Base-by-base conservation (phyloP, 2,888 invertebrate species). In the Cecidostiba fungosa region DNA sequence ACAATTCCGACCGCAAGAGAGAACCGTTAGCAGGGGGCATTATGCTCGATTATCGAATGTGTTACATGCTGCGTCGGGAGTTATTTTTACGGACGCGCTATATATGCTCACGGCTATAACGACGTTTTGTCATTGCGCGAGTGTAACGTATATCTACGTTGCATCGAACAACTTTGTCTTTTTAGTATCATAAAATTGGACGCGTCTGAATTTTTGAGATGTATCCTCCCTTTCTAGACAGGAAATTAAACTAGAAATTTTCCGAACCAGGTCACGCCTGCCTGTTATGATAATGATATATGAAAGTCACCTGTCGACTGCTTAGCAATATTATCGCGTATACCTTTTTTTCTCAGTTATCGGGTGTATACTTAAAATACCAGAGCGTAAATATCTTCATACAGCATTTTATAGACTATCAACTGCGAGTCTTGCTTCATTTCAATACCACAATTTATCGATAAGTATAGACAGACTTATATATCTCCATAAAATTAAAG, bases 1-100 rank as follows among this genome's bases (percentile, higher is more conserved):
- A 95, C 84, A 88, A 87, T 43, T 72, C 39, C n/a, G 12, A 29
- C 1, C 39, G 50, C 76, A 23, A 14, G 62, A 62, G 39, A 76
- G 62, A 50, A 32, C 36, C 47, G 26, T 76, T 73, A 59, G 29
- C 26, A 29, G 26, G 14, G 66, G 66, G 66, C 66, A 66, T 66
- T 66, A 26, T 14, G 54, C 36, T 78, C 39, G 29, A 69, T 77
- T 77, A 59, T 32, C 77, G 16, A 54, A 72, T 39, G 72, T 23
- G 72, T 39, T 36, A 39, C 39, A 66, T 66, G 66, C 66, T 66
- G 23, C 62, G 23, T 62, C 10, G 23, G 1, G 62, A 36, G 70
- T n/a, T 72, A 72, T 72, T 72, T 43, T 72, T 72, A 66, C 66
- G 12, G 26, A 23, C 59, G 66, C 12, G 54, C n/a, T 4, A 4